Evolutionary conservation across 2,888 invertebrate species (phyloP), one percentile per base, ranked within the genome.

Genomic region (Gasteruption jaculator): DNA sequence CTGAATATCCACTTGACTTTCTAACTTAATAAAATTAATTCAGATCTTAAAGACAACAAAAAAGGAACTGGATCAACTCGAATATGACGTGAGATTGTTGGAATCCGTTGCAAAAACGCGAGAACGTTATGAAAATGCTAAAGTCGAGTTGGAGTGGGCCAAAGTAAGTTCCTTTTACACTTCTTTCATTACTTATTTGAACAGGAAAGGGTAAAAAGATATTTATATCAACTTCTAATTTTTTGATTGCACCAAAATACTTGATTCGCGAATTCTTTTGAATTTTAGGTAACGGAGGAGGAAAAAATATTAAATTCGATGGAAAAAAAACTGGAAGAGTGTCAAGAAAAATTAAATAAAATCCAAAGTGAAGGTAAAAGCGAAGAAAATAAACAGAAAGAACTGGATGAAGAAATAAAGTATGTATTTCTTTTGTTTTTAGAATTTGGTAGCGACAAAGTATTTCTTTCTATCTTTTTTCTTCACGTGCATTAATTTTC

Each of bases 141-240:
- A 80, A 52, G 73, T 76, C 47, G 83, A 85, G 62, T 73, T 78
- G 45, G 74, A 75, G 16, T 78, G 77, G 79, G 59, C 65, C 10
- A 35, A 19, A 18, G 68, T 68, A 22, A 50, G 53, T 51, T 38
- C 8, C 25, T 22, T n/a, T n/a, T n/a, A n/a, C n/a, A n/a, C n/a
- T n/a, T 14, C 27, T 29, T 32, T 14, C 25, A 27, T 41, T 29
- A 30, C 16, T 32, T 5, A 29, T 36, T 20, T 18, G 16, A 5
- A 10, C 24, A 33, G n/a, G n/a, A n/a, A n/a, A n/a, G n/a, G n/a
- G n/a, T n/a, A n/a, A n/a, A n/a, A n/a, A n/a, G n/a, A n/a, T n/a
- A 10, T 15, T 12, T 19, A 14, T 12, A 33, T 38, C 27, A 6
- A 37, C 14, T 27, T 11, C 19, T 12, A 5, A 14, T 24, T 18